Percentiles rank a stretch among this genome's conserved stretches.
phyloP scores from a whole-genome alignment of 2,888 invertebrate species.

The Brenthis ino region DNA sequence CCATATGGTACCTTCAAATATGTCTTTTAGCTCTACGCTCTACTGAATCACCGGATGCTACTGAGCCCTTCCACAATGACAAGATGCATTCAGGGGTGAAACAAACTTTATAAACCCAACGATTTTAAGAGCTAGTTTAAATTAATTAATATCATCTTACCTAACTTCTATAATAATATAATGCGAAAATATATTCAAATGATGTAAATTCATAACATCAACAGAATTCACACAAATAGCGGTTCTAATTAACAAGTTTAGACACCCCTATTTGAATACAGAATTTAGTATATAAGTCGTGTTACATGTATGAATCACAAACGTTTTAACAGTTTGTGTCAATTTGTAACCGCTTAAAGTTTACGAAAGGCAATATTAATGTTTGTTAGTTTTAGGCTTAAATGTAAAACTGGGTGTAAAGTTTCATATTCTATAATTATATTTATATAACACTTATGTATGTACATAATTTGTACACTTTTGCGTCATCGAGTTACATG shows the following conservation, averaged over 20 bases:
- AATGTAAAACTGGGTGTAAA: too few species aligned
- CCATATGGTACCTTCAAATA: too few species aligned
- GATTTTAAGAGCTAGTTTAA: background rate
- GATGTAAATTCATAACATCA: constrained; percentile 20
- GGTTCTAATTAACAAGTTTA: constrained; percentile 22
- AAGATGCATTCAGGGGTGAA: too few species aligned
- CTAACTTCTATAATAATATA: constrained; percentile 16
- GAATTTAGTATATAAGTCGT: background rate
- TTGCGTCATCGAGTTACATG: too few species aligned
- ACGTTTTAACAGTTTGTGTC: constrained; percentile 9
- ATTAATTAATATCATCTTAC: constrained; percentile 12
- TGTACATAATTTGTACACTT: too few species aligned
- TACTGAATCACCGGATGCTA: too few species aligned
- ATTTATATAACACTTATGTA: too few species aligned
- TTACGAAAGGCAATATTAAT: background rate
- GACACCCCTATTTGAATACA: constrained; percentile 6
- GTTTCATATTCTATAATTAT: too few species aligned
- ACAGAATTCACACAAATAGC: constrained; percentile 18
- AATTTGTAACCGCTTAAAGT: background rate
- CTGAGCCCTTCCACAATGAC: too few species aligned
- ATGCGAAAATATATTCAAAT: constrained; percentile 22
- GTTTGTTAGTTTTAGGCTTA: too few species aligned
- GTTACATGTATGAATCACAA: constrained; percentile 1
- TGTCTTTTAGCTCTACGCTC: too few species aligned
- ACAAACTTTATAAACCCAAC: too few species aligned